Evolutionary conservation across 2,113 vertebrate species (phyloP).

Genomic region (Xiphophorus maculatus): DNA sequence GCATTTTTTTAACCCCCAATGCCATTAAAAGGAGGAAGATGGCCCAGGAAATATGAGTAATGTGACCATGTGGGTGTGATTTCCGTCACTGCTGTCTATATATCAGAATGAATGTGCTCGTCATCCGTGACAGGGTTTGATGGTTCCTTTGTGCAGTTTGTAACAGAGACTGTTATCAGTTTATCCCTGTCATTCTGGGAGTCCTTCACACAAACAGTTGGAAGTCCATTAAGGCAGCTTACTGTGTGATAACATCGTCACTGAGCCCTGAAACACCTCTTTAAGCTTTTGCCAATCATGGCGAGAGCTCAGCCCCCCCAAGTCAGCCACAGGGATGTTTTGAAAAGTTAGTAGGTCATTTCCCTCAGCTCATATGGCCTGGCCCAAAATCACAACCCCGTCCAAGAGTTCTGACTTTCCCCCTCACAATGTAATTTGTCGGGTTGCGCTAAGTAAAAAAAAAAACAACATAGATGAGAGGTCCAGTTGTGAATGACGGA

Average conservation of each 20-base stretch:
- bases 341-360: slow-evolving; percentile 76
- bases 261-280: slow-evolving; percentile 78
- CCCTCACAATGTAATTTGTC: slow-evolving; percentile 26
- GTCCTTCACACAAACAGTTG: slow-evolving; percentile 81
- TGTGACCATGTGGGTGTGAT: slow-evolving; percentile 9
- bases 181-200: slow-evolving; percentile 81
- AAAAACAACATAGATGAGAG: slow-evolving; percentile 13
- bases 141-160: slow-evolving; percentile 37
- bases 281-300: slow-evolving; percentile 75
- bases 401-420: slow-evolving; percentile 21
- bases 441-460: slow-evolving; percentile 12
- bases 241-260: slow-evolving; percentile 79
- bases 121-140: slow-evolving; percentile 58
- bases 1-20: slow-evolving; percentile 22
- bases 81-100: slow-evolving; percentile 19
- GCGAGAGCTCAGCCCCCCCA: slow-evolving; percentile 64
- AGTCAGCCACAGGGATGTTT: slow-evolving; percentile 72
- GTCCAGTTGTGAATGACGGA: slow-evolving; percentile 35
- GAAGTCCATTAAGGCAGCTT: slow-evolving; percentile 82
- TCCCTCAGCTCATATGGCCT: slow-evolving; percentile 67
- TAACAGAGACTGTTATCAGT: slow-evolving; percentile 70
- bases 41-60: slow-evolving; percentile 5
- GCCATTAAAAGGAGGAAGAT: slow-evolving; percentile 19
- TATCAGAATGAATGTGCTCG: slow-evolving; percentile 57
- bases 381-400: slow-evolving; percentile 51